These are phyloP conservation scores for Eumeta japonica DNA, from an alignment of 1,140 invertebrate genomes.

Conservation along the genomic window DNA sequence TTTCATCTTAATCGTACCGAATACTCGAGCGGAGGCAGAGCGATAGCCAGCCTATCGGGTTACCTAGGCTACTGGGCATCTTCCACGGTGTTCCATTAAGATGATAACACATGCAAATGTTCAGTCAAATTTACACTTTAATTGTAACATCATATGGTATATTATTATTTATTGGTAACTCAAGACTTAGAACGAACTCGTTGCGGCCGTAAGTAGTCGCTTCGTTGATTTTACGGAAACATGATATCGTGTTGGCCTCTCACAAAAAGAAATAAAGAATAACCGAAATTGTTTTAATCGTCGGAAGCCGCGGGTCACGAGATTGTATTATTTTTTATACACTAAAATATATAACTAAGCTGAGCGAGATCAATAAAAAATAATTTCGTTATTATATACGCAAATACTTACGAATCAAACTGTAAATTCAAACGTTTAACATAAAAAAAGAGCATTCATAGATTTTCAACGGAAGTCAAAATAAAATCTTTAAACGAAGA, in stretches of 20 bases:
- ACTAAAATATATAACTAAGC: too few species aligned
- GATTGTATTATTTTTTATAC: too few species aligned
- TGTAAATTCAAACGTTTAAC: too few species aligned
- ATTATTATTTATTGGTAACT: constrained; percentile 9
- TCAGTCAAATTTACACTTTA: constrained; percentile 15
- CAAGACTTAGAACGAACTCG: constrained; percentile 31
- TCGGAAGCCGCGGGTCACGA: constrained; percentile 40
- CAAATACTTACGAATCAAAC: too few species aligned
- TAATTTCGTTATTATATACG: too few species aligned
- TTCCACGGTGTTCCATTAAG: constrained; percentile 14
- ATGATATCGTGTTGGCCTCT: constrained; percentile 51
- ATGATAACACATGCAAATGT: constrained; percentile 13
- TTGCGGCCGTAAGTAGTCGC: constrained; percentile 45
- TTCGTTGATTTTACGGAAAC: constrained; percentile 56
- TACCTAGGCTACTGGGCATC: constrained; percentile 56
- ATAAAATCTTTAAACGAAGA: too few species aligned
- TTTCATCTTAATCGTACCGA: constrained; percentile 51
- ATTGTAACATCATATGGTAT: constrained; percentile 13
- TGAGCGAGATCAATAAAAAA: too few species aligned
- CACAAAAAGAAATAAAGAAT: constrained; percentile 47
- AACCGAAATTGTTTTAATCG: constrained; percentile 57
- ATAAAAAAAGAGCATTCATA: too few species aligned
- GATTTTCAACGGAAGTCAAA: too few species aligned
- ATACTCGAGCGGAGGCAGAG: constrained; percentile 48
- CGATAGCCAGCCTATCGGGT: constrained; percentile 52